Conservation (phyloP, 2,888 invertebrate genomes). For the Himalopsyche anomala region DNA sequence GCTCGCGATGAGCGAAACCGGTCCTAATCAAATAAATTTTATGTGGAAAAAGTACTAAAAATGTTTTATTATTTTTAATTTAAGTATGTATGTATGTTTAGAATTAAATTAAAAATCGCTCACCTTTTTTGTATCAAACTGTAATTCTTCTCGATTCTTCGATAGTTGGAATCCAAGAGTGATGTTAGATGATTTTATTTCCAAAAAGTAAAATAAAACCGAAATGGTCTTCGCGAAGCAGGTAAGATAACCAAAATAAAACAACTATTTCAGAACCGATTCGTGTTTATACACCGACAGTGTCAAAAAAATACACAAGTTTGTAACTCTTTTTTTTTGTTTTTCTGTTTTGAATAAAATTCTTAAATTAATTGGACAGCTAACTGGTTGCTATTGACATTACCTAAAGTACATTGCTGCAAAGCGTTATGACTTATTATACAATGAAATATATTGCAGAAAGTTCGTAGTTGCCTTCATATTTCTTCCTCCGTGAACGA, state of each 20-base stretch:
- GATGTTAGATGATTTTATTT: slow-evolving; percentile 3
- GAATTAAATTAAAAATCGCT: neutral
- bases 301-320: neutral
- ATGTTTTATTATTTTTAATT: no score
- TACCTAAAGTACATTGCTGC: no score
- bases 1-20: no score
- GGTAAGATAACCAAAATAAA: slow-evolving; percentile 2
- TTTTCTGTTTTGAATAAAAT: neutral
- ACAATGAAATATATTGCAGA: no score
- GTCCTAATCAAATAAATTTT: no score
- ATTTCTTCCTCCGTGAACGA: no score
- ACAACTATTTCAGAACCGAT: neutral
- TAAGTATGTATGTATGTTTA: no score
- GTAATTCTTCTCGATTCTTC: neutral
- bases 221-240: slow-evolving; percentile 6
- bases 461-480: no score
- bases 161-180: slow-evolving; percentile 15
- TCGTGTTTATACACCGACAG: neutral
- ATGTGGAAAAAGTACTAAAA: no score
- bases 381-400: no score
- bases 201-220: neutral
- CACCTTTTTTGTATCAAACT: neutral
- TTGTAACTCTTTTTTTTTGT: neutral
- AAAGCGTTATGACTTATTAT: no score
- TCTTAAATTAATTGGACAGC: neutral